These are phyloP conservation scores for Leptoteleia sp. DNA, from an alignment of 1,140 invertebrate genomes.

Conservation along the genomic window DNA sequence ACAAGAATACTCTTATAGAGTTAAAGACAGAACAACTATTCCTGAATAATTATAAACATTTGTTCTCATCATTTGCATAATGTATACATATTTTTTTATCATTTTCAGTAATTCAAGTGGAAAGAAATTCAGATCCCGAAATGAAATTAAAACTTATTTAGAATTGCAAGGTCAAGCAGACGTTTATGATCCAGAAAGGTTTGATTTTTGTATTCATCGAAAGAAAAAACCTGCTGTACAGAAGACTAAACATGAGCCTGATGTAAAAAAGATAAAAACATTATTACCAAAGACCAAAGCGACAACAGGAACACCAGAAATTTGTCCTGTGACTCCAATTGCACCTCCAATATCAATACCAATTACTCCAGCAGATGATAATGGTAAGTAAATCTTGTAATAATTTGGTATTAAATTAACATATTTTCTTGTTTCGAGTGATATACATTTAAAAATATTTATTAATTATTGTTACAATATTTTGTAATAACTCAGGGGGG, in stretches of 20 bases:
- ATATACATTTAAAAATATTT: too few species aligned
- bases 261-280: slow-evolving; percentile 77
- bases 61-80: too few species aligned
- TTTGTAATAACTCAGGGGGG: too few species aligned
- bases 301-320: slow-evolving; percentile 29
- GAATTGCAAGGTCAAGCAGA: slow-evolving; percentile 74
- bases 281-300: slow-evolving; percentile 76
- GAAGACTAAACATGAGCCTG: slow-evolving; percentile 68
- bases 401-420: too few species aligned
- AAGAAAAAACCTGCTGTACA: slow-evolving; percentile 65
- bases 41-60: too few species aligned
- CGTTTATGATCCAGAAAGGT: slow-evolving; percentile 76
- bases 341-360: slow-evolving; percentile 57
- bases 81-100: too few species aligned
- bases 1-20: too few species aligned
- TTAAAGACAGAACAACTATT: too few species aligned
- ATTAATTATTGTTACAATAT: too few species aligned
- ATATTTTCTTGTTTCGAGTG: too few species aligned
- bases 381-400: slow-evolving; percentile 69
- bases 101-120: slow-evolving; percentile 74
- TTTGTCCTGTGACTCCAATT: slow-evolving; percentile 18
- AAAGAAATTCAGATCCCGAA: slow-evolving; percentile 79
- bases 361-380: slow-evolving; percentile 66
- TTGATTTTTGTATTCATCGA: slow-evolving; percentile 80
- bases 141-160: slow-evolving; percentile 78